Evolutionary conservation across 2,888 invertebrate genomes (phyloP), one percentile per base, ranked within the genome.

Genomic region (Ypsolopha sequella): DNA sequence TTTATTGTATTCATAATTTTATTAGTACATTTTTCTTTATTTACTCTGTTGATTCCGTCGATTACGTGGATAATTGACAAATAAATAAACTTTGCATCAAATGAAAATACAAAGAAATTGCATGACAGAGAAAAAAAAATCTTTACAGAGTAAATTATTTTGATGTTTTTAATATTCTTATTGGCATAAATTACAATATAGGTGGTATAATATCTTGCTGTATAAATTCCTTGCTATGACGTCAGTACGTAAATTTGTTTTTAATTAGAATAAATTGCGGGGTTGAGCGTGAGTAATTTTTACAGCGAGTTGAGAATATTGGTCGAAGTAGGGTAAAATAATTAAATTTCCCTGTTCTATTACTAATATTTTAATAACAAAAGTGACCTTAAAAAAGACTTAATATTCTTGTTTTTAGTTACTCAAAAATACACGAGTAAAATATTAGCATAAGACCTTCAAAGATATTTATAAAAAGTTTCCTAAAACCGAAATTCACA

Each of bases 401-500:
- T 24, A 24, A 4, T 4, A 24, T 24, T 24, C 24, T 24, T 4
- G 24, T 24, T 24, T n/a, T 4, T 24, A 4, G 24, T 24, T 3
- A 24, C 2, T 24, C 24, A 24, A 24, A 24, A 24, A 24, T 24
- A 46, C 35, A 34, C 8, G 34, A 34, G 35, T 46, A 46, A 46
- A 46, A 46, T 46, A 46, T 46, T 11, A 9, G 36, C 36, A 9
- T 39, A 39, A 39, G 39, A 39, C 2, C 39, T 36, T 36, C 34
- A 6, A 43, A 43, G 6, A 14, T 14, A 43, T 14, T 11, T 13
- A 43, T 14, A 47, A 47, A 47, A 36, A 47, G 36, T 14, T 24
- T 47, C 36, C 47, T 47, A 47, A 47, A 47, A 63, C 58, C 65
- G 64, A 66, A 67, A 68, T 60, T 56, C 64, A 61, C 68, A 72